phyloP scores from a whole-genome alignment of 2,113 vertebrate genomes.

The Malurus alboscapulatus region DNA sequence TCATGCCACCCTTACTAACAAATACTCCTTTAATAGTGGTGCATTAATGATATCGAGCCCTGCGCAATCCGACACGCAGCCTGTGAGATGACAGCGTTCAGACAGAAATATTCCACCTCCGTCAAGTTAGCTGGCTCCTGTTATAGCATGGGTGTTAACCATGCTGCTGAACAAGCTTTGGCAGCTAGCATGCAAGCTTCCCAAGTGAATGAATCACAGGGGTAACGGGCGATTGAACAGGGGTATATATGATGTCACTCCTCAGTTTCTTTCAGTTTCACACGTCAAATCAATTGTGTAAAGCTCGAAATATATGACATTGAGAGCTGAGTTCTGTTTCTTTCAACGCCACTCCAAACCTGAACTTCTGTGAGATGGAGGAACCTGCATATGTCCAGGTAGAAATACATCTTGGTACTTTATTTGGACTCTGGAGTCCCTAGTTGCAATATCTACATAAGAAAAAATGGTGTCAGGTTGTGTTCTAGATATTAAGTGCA shows the following conservation, averaged over 20 bases:
- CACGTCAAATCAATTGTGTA: background rate
- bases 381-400: background rate
- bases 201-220: conserved; percentile 17
- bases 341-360: background rate
- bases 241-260: background rate
- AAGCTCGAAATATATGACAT: background rate
- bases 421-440: background rate
- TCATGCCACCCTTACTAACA: background rate
- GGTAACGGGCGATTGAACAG: background rate
- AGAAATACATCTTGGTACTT: background rate
- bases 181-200: background rate
- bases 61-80: background rate
- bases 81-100: conserved; percentile 8
- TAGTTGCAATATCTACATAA: background rate
- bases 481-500: background rate
- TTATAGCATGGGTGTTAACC: background rate
- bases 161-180: background rate
- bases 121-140: background rate
- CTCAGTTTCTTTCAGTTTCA: background rate
- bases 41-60: conserved; percentile 25
- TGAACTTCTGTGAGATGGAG: conserved; percentile 1
- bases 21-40: conserved; percentile 29
- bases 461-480: background rate
- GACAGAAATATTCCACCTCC: conserved; percentile 19
- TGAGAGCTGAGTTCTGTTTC: background rate